phyloP scores from a whole-genome alignment of 2,797 vertebrate genomes.

The Pelodytes ibericus region DNA sequence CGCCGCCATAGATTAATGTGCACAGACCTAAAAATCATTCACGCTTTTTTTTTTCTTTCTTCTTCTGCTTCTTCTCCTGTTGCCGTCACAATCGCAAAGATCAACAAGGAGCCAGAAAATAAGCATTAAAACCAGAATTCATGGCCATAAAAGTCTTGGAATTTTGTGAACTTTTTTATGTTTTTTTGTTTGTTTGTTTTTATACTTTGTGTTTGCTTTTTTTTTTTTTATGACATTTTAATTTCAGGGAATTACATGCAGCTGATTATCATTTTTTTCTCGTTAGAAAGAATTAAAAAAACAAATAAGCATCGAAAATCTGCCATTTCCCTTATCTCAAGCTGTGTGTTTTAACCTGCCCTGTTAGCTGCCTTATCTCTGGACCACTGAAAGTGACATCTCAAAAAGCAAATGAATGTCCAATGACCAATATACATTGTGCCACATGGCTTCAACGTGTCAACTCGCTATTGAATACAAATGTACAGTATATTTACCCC shows the following conservation, averaged over 20 bases:
- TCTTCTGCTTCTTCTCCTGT: too few relatives aligned
- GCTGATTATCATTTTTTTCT: slow-evolving; percentile 15
- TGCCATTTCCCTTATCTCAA: background rate
- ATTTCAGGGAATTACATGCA: slow-evolving; percentile 37
- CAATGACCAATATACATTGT: background rate
- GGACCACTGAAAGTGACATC: slow-evolving; percentile 7
- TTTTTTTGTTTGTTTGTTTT: slow-evolving; percentile 8
- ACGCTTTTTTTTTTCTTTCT: slow-evolving; percentile 5
- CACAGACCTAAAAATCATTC: slow-evolving; percentile 36
- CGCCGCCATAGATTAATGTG: slow-evolving; percentile 41
- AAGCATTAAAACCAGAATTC: slow-evolving; percentile 16
- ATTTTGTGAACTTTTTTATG: slow-evolving; percentile 8
- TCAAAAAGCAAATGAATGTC: slow-evolving; percentile 18
- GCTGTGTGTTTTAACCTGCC: too few relatives aligned
- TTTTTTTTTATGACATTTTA: slow-evolving; percentile 21
- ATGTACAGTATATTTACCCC: slow-evolving; percentile 18
- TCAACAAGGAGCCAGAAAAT: slow-evolving; percentile 17
- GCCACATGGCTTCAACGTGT: background rate
- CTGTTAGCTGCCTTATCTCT: too few relatives aligned
- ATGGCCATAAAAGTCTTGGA: slow-evolving; percentile 6
- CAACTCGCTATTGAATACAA: slow-evolving; percentile 14
- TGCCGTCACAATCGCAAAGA: slow-evolving; percentile 13
- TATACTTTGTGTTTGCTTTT: background rate
- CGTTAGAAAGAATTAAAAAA: slow-evolving; percentile 1
- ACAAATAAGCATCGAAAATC: background rate